Evolutionary conservation across 2,888 invertebrate species (phyloP).

Genomic region (Drosophila quasianomalipes): DNA sequence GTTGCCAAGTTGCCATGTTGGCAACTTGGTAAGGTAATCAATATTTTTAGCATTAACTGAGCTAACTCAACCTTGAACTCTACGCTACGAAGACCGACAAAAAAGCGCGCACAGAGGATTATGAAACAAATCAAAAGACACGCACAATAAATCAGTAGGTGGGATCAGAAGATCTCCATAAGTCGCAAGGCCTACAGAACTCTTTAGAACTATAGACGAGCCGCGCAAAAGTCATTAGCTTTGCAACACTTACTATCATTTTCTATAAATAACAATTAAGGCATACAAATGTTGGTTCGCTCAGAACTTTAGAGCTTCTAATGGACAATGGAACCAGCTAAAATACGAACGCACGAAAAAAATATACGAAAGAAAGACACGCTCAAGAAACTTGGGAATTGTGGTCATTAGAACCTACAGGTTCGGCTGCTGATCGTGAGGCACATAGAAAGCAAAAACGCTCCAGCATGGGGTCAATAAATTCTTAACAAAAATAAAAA

Average conservation of each 20-base stretch:
- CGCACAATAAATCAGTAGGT: constrained; percentile 63
- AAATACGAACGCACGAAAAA: constrained; percentile 5
- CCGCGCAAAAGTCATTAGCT: constrained; percentile 69
- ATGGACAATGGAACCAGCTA: constrained; percentile 41
- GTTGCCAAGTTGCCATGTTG: constrained; percentile 20
- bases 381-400: constrained; percentile 53
- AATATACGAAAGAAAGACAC: constrained; percentile 31
- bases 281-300: constrained; percentile 59
- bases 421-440: constrained; percentile 22
- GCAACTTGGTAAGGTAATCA: constrained; percentile 59
- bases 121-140: constrained; percentile 59
- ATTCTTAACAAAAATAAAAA: constrained; percentile 66
- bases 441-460: constrained; percentile 73
- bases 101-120: constrained; percentile 21
- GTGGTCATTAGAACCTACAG: constrained; percentile 68
- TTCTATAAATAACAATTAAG: constrained; percentile 80
- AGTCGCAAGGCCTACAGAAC: constrained; percentile 29
- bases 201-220: constrained; percentile 26
- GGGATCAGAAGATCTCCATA: constrained; percentile 46
- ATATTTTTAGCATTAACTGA: constrained; percentile 65
- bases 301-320: constrained; percentile 37
- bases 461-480: constrained; percentile 69
- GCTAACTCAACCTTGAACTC: constrained; percentile 68
- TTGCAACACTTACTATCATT: constrained; percentile 77
- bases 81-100: constrained; percentile 11